A percentile compares a stretch with the other conserved stretches of the same genome.
phyloP scores from a whole-genome alignment of 2,888 invertebrate genomes.

The Drosophila nr. medialis region DNA sequence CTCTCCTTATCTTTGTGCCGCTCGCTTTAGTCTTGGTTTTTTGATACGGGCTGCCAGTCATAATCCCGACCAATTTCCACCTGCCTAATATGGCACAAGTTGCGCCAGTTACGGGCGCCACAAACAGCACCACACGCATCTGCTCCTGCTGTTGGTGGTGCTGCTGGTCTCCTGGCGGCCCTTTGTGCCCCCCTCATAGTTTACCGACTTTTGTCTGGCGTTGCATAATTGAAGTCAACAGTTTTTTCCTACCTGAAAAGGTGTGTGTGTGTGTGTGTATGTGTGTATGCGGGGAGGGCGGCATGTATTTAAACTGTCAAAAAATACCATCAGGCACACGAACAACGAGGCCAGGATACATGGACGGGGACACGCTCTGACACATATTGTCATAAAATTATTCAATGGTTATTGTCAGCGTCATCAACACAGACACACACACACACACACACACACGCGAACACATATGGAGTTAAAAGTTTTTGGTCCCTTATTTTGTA shows the following conservation, averaged over 20 bases:
- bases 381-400: conserved; percentile 82
- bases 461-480: conserved; percentile 57
- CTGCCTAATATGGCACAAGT: conserved; percentile 51
- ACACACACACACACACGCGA: conserved; percentile 8
- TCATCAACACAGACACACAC: conserved; percentile 35
- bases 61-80: conserved; percentile 61
- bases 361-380: conserved; percentile 63
- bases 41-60: conserved; percentile 64
- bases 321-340: conserved; percentile 55
- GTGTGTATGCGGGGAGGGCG: conserved; percentile 13
- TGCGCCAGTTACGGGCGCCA: conserved; percentile 24
- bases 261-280: background rate
- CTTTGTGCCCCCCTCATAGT: conserved; percentile 54
- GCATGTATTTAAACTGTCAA: conserved; percentile 77
- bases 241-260: conserved; percentile 30
- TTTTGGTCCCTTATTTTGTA: conserved; percentile 68
- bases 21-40: conserved; percentile 29
- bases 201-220: conserved; percentile 58
- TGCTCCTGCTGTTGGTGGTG: background rate
- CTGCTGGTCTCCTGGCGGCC: background rate
- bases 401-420: conserved; percentile 77
- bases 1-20: conserved; percentile 10
- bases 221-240: conserved; percentile 70
- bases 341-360: conserved; percentile 20
- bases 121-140: conserved; percentile 17